Conservation (phyloP, 2,888 invertebrate genomes). For the Brachypterus glaber region DNA sequence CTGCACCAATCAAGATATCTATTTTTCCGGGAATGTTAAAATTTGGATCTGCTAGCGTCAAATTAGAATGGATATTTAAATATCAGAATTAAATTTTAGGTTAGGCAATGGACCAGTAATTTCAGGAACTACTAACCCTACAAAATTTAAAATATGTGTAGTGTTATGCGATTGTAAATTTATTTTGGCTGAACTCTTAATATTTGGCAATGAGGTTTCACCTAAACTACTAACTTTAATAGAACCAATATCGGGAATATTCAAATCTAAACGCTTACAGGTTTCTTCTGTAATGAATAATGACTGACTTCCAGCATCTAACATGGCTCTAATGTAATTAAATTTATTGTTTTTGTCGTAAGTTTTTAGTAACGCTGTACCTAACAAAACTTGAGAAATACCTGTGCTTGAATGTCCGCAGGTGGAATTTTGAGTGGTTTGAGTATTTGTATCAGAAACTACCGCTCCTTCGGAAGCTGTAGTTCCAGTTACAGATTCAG, state of each 20-base stretch:
- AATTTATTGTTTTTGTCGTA: background rate
- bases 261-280: background rate
- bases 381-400: slow-evolving; percentile 6
- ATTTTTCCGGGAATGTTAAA: too few species aligned
- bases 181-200: background rate
- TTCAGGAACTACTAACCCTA: background rate
- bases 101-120: slow-evolving; percentile 3
- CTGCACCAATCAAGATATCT: too few species aligned
- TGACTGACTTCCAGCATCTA: slow-evolving; percentile 6
- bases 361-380: slow-evolving; percentile 3
- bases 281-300: slow-evolving; percentile 4
- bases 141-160: background rate
- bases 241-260: background rate
- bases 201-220: background rate
- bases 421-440: too few species aligned
- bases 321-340: slow-evolving; percentile 1
- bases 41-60: too few species aligned
- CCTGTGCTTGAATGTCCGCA: too few species aligned
- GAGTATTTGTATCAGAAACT: too few species aligned
- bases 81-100: too few species aligned
- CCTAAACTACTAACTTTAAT: background rate
- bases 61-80: too few species aligned
- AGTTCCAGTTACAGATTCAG: too few species aligned
- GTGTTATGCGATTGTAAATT: background rate
- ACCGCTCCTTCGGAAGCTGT: too few species aligned